Base-by-base conservation (phyloP, 2,888 invertebrate genomes). In the Abrostola tripartita region DNA sequence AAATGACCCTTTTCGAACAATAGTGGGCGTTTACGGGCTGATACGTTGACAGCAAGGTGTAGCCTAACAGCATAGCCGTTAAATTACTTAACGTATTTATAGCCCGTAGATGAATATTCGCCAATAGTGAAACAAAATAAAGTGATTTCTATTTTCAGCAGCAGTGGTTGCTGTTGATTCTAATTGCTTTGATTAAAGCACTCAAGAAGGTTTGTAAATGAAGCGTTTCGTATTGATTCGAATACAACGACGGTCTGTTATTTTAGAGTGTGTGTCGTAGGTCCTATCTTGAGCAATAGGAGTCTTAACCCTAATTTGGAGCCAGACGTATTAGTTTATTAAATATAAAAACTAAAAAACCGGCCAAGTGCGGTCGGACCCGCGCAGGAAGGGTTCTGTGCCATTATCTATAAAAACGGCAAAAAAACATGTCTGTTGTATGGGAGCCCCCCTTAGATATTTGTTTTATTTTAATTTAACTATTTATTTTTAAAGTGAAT, bases 1-100 rank as follows among this genome's bases (percentile, higher is more conserved):
- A 53, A 60, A 50, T 35, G 40, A 49, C n/a, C 6, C 12, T 35
- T 37, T 8, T 10, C 37, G 7, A 53, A 60, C 42, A 67, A 55
- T 37, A 52, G n/a, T 37, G 41, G n/a, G 36, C 42, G 10, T 49
- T 58, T 49, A 55, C 24, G 51, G 41, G 12, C 37, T 56, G 37
- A 35, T n/a, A 5, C 35, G 40, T 11, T 53, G 14, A 52, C 10
- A 12, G 12, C 9, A 8, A 41, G 11, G 12, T 0, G 41, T 44
- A 38, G 0, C 24, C 8, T 38, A 7, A 38, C 10, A 14, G 14
- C 10, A 14, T 24, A 24, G 24, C 24, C 24, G 1, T 24, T 24
- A 24, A 24, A 24, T 24, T 24, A 24, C 24, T 24, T 2, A 24
- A 24, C 24, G 24, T 24, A 24, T 24, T 24, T 24, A 24, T 24